Conservation (phyloP, 2,888 invertebrate genomes). For the Arctia plantaginis region DNA sequence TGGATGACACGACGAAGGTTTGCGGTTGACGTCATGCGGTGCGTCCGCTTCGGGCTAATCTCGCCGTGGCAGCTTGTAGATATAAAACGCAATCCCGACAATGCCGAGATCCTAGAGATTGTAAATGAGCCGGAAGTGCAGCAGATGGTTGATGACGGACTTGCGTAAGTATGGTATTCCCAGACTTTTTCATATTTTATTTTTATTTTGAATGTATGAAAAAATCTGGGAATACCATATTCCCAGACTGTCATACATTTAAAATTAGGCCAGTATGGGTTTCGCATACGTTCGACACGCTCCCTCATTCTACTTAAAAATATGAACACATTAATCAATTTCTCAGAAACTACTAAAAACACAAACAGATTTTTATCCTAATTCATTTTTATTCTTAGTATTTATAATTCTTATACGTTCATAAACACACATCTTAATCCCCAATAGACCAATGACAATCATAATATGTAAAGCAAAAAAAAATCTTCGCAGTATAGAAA, state of each 20-base stretch:
- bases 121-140: conserved; percentile 89
- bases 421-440: too few species aligned
- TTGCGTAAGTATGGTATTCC: conserved; percentile 87
- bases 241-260: too few species aligned
- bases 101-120: conserved; percentile 90
- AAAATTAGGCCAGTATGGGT: too few species aligned
- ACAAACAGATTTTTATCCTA: background rate
- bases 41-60: conserved; percentile 92
- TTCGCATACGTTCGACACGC: background rate
- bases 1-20: conserved; percentile 88
- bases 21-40: conserved; percentile 88
- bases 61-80: conserved; percentile 93
- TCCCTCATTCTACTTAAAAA: background rate
- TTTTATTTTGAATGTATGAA: too few species aligned
- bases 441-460: too few species aligned
- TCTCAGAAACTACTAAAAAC: background rate
- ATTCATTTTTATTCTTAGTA: too few species aligned
- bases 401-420: too few species aligned
- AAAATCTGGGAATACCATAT: too few species aligned
- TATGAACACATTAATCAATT: background rate
- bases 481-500: too few species aligned
- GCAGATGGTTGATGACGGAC: conserved; percentile 92
- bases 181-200: background rate
- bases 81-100: conserved; percentile 90
- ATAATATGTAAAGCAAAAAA: too few species aligned